Evolutionary conservation across 2,797 vertebrate genomes (phyloP).

Genomic region (Crocodylus rhombifer): DNA sequence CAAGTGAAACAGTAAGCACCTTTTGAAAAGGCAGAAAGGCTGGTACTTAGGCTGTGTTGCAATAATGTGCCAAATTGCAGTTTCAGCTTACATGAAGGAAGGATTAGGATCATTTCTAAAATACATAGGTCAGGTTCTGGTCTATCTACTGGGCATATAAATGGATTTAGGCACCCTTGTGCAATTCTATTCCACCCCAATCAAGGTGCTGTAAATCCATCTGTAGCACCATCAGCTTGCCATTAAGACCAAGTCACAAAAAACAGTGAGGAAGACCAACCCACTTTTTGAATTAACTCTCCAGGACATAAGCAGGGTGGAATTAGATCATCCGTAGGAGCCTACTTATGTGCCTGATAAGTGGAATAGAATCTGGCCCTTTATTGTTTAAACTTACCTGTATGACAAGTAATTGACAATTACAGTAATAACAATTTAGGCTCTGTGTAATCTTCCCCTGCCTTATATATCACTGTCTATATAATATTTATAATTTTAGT

Average conservation of each 20-base stretch:
- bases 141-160: too few species aligned
- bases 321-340: too few species aligned
- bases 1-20: constrained; percentile 24
- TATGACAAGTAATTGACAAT: not conserved
- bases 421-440: constrained; percentile 10
- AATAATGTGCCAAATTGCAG: not conserved
- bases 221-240: too few species aligned
- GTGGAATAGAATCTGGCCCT: too few species aligned
- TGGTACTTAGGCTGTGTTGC: not conserved
- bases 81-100: not conserved
- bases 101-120: constrained; percentile 28
- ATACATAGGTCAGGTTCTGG: not conserved
- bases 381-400: constrained; percentile 43
- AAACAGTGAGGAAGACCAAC: too few species aligned
- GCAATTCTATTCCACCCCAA: too few species aligned
- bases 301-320: too few species aligned
- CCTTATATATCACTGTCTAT: not conserved
- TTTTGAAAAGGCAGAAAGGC: constrained; percentile 25
- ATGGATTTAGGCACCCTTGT: too few species aligned
- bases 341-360: too few species aligned
- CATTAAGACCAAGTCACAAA: too few species aligned
- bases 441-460: not conserved
- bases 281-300: too few species aligned
- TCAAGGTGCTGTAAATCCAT: too few species aligned
- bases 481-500: not conserved